A percentile compares a stretch with the other conserved stretches of the same genome.
Conservation (phyloP, 2,888 invertebrate species). For the Eupithecia pulchellata region DNA sequence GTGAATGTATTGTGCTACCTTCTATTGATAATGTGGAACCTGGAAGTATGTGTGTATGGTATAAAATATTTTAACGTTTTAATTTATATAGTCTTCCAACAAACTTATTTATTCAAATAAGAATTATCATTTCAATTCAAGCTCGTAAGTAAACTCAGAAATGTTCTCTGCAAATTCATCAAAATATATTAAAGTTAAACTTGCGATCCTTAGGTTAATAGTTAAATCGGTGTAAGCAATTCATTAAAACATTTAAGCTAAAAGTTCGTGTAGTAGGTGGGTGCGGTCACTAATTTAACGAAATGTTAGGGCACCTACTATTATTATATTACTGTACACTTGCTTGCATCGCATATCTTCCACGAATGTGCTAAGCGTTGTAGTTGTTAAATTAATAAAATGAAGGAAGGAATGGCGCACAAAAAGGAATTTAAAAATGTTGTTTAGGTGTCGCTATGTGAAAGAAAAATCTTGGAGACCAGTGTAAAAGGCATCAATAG, state of each 20-base stretch:
- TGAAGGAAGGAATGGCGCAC: constrained; percentile 14
- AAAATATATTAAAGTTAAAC: not conserved
- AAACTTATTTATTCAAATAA: not conserved
- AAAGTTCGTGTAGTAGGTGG: not conserved
- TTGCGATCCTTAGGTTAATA: not conserved
- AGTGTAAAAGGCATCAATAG: not conserved
- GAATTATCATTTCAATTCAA: not conserved
- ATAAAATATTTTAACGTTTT: not conserved
- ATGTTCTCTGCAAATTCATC: not conserved
- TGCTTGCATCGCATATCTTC: constrained; percentile 12
- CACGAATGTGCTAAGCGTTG: not conserved
- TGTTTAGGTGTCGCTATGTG: constrained; percentile 4
- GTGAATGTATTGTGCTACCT: not conserved
- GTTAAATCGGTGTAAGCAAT: not conserved
- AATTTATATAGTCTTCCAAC: constrained; percentile 7
- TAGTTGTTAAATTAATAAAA: constrained; percentile 15
- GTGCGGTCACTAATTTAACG: not conserved
- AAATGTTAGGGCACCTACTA: constrained; percentile 21
- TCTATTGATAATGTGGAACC: not conserved
- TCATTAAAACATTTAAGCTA: not conserved
- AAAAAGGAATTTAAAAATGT: constrained; percentile 20
- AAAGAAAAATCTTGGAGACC: constrained; percentile 2
- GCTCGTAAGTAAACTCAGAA: not conserved
- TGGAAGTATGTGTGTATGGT: not conserved
- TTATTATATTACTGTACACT: constrained; percentile 10